Conservation (phyloP, 2,888 invertebrate genomes). For the Archips xylosteana region DNA sequence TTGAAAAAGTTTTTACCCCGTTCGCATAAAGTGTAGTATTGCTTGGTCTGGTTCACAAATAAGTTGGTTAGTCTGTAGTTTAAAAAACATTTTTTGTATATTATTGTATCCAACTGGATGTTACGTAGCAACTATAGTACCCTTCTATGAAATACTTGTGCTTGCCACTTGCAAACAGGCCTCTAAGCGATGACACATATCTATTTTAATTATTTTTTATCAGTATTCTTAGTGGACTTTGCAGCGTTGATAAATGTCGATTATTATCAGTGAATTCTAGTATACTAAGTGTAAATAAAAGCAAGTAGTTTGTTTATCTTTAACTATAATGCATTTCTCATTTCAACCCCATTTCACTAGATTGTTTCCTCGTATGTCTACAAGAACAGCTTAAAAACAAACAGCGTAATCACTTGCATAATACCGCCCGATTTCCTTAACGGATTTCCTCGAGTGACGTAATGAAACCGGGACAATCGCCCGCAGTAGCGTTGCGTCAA, state of each 20-base stretch:
- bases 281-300: constrained; percentile 1
- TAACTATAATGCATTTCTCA: neutral
- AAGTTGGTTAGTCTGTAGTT: too few relatives aligned
- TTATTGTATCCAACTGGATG: too few relatives aligned
- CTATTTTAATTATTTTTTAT: constrained; percentile 3
- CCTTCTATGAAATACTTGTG: neutral
- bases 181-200: neutral
- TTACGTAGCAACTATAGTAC: too few relatives aligned
- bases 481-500: constrained; percentile 14
- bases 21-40: too few relatives aligned
- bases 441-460: constrained; percentile 67
- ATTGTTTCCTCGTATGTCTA: neutral
- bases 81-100: too few relatives aligned
- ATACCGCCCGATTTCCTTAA: constrained; percentile 55
- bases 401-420: constrained; percentile 54
- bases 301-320: neutral
- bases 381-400: constrained; percentile 13
- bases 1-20: too few relatives aligned
- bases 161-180: neutral
- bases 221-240: constrained; percentile 1
- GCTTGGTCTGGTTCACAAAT: too few relatives aligned
- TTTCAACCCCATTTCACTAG: neutral
- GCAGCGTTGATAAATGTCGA: neutral
- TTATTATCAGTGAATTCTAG: neutral
- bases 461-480: constrained; percentile 31